A percentile compares a stretch with the other conserved stretches of the same genome.
Conservation (phyloP, 2,113 vertebrate genomes). For the Cheirogaleus medius region DNA sequence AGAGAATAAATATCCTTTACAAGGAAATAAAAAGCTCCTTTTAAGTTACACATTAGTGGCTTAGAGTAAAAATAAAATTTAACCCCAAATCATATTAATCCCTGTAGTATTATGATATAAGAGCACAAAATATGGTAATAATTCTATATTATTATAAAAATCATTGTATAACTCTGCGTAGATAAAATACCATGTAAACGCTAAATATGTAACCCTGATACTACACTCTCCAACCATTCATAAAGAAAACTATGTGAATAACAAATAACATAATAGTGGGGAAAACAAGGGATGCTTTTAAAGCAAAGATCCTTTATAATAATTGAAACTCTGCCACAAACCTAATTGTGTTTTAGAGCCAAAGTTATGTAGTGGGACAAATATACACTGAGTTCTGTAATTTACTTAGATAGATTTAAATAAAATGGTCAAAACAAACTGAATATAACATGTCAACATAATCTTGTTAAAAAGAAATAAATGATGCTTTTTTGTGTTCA, state of each 20-base stretch:
- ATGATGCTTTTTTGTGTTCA: background rate
- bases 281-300: conserved; percentile 45
- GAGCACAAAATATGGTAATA: conserved; percentile 40
- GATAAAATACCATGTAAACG: conserved; percentile 29
- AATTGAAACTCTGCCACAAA: conserved; percentile 14
- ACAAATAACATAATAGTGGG: conserved; percentile 27
- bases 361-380: background rate
- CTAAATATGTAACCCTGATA: conserved; percentile 41
- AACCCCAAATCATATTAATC: conserved; percentile 57
- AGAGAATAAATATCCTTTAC: background rate
- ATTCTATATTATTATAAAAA: conserved; percentile 69
- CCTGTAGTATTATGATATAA: background rate
- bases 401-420: background rate
- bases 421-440: background rate
- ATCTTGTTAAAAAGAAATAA: background rate
- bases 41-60: conserved; percentile 42
- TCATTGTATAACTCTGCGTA: conserved; percentile 41
- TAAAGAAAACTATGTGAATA: conserved; percentile 55
- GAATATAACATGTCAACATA: background rate
- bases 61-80: conserved; percentile 62
- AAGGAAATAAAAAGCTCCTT: conserved; percentile 29
- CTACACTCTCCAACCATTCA: conserved; percentile 52
- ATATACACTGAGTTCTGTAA: background rate
- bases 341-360: conserved; percentile 2
- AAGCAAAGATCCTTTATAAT: conserved; percentile 54